Conservation (phyloP, 2,888 invertebrate species). For the Tetranychus truncatus region DNA sequence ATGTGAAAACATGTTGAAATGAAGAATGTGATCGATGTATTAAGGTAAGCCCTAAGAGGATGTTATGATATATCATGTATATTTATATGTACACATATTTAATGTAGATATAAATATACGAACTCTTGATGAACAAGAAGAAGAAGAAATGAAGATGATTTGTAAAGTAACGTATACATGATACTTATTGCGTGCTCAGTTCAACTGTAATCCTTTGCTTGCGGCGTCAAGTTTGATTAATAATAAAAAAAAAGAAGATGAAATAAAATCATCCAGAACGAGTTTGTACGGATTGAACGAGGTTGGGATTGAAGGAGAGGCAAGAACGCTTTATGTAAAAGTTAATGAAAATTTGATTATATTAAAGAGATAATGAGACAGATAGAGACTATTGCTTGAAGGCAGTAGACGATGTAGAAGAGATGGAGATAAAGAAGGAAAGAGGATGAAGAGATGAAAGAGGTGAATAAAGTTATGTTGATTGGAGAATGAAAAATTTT, state of each 20-base stretch:
- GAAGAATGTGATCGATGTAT: too few species aligned
- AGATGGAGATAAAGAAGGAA: background rate
- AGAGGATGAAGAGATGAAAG: background rate
- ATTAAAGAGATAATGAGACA: too few species aligned
- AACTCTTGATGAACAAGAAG: background rate
- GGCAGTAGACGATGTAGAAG: background rate
- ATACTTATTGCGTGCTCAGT: background rate
- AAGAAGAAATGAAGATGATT: background rate
- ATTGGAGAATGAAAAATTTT: too few species aligned
- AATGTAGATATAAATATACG: too few species aligned
- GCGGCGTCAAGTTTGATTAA: background rate
- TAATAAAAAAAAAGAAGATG: background rate
- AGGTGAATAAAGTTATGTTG: too few species aligned
- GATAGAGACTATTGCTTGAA: background rate
- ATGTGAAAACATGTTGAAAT: too few species aligned
- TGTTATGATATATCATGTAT: too few species aligned
- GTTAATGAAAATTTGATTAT: too few species aligned
- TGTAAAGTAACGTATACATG: background rate
- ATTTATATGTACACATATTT: too few species aligned
- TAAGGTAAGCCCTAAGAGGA: too few species aligned
- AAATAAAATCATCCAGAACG: background rate
- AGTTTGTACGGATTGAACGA: background rate
- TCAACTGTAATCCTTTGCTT: background rate
- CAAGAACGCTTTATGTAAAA: background rate
- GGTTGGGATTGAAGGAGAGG: background rate